Conservation (phyloP, 2,888 invertebrate genomes). For the Drosophila kanekoi region DNA sequence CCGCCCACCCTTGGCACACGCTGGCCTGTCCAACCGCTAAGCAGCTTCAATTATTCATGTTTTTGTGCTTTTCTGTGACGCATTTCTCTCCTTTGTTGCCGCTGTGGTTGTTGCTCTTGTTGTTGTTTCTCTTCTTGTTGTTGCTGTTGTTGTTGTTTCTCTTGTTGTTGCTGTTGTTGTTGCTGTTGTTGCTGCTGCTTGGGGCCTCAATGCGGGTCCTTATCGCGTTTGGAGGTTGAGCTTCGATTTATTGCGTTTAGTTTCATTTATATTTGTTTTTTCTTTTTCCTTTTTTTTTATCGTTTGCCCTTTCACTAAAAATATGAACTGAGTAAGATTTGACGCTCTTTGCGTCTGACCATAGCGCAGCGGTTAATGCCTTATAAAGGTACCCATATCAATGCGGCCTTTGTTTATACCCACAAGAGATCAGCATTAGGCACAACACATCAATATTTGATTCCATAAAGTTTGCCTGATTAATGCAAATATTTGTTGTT, state of each 20-base stretch:
- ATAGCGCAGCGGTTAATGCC: constrained; percentile 4
- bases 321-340: constrained; percentile 25
- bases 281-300: constrained; percentile 15
- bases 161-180: neutral
- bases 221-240: constrained; percentile 50
- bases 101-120: neutral
- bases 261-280: neutral
- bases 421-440: constrained; percentile 7
- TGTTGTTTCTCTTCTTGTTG: constrained; percentile 7
- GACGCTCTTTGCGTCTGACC: neutral
- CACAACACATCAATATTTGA: constrained; percentile 7
- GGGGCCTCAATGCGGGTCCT: constrained; percentile 50
- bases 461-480: constrained; percentile 11
- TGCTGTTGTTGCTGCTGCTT: constrained; percentile 6
- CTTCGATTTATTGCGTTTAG: constrained; percentile 49
- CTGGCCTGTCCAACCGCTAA: constrained; percentile 28
- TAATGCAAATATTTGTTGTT: constrained; percentile 28
- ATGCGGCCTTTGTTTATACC: neutral
- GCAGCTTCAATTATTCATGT: constrained; percentile 62
- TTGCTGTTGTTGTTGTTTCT: neutral
- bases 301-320: constrained; percentile 24
- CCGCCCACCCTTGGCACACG: too few relatives aligned
- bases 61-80: constrained; percentile 49
- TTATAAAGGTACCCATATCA: constrained; percentile 49
- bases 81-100: constrained; percentile 31